Evolutionary conservation across 2,888 invertebrate species (phyloP), one percentile per base, ranked within the genome.

Genomic region (Tenthredo mesomela): DNA sequence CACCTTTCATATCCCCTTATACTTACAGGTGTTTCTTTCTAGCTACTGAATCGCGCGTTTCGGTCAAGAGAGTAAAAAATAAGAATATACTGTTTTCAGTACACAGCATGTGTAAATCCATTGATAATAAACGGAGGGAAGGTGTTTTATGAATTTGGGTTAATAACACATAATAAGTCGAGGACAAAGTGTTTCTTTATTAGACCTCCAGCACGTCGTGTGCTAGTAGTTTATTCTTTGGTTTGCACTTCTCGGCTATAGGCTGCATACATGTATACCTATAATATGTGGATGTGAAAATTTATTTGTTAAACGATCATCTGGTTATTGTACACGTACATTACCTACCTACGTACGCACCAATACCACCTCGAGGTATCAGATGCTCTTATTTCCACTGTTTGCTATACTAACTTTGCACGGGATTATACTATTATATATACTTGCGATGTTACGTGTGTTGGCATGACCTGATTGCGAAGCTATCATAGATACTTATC

Each of bases 321-420:
- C 40, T n/a, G 25, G 21, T 73, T 73, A 33, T 33, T 67, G 67
- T 67, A 67, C 67, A 25, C 4, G 10, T 29, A 61, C n/a, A n/a
- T n/a, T n/a, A n/a, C n/a, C 0, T 9, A 10, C 61, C 25, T 25
- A 25, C 2, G 9, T n/a, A 61, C 25, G 21, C 21, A 61, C 61
- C 61, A 12, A 61, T 25, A 61, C 25, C 25, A 25, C 0, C 47
- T 47, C 54, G 67, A 33, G 73, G 43, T 90, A 89, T 89, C 90
- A 86, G 89, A 89, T 91, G 90, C 85, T 91, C 90, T 91, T 89
- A 88, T 91, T 91, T 90, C 87, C 54, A 88, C 87, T 88, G 90
- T 89, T 89, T 88, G 89, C 88, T 89, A 18, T 25, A 73, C 50
- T 50, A 50, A 75, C 75, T 75, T 75, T 43, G 25, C 84, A 86